phyloP scores from a whole-genome alignment of 1,140 invertebrate species.

The Brachionus koreanus region DNA sequence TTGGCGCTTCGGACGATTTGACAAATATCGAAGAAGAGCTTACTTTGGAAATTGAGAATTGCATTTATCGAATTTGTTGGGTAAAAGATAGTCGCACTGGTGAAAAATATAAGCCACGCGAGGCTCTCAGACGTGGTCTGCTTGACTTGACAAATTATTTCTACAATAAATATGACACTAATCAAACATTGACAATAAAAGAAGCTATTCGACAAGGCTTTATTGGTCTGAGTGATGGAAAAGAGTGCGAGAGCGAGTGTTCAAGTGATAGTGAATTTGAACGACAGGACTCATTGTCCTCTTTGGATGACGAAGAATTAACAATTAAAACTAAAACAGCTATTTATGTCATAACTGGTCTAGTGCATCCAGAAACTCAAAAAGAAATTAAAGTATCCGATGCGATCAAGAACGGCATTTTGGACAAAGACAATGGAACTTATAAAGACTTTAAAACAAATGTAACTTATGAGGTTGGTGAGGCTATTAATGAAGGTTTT shows the following conservation, averaged over 20 bases:
- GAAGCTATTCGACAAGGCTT: conserved; percentile 10
- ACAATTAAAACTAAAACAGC: conserved; percentile 45
- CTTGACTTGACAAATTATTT: conserved; percentile 16
- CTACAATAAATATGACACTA: conserved; percentile 33
- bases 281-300: conserved; percentile 16
- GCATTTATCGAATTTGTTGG: background rate
- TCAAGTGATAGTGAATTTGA: background rate
- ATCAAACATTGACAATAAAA: background rate
- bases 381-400: conserved; percentile 45
- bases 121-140: conserved; percentile 20
- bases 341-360: conserved; percentile 41
- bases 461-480: conserved; percentile 35
- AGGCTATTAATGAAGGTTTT: conserved; percentile 44
- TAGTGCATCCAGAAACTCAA: conserved; percentile 42
- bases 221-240: background rate
- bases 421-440: conserved; percentile 38
- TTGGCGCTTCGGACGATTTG: conserved; percentile 32
- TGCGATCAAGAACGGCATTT: conserved; percentile 38
- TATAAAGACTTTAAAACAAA: conserved; percentile 41
- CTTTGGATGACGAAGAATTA: conserved; percentile 44
- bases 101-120: background rate
- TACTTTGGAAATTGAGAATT: background rate
- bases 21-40: conserved; percentile 19
- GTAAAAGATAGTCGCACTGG: conserved; percentile 33
- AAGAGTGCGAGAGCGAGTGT: background rate